A percentile compares a stretch with the other conserved stretches of the same genome.
phyloP scores from a whole-genome alignment of 2,888 invertebrate species.

The Dasysyrphus tricinctus region DNA sequence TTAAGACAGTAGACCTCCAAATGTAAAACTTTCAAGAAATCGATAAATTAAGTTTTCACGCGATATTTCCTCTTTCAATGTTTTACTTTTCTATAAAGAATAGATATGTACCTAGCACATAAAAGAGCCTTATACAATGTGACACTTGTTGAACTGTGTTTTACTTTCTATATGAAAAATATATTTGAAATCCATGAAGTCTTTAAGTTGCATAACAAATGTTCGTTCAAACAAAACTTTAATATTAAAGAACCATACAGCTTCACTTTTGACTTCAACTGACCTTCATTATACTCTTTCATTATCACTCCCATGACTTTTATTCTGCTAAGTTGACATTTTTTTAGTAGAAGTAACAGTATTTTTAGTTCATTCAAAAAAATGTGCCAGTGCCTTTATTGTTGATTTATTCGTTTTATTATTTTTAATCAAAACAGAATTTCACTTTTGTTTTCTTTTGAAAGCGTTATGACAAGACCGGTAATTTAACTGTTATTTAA shows the following conservation, averaged over 20 bases:
- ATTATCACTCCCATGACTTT: constrained; percentile 27
- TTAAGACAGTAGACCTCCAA: constrained; percentile 35
- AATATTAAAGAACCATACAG: neutral
- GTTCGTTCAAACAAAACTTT: neutral
- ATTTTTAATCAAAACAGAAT: constrained; percentile 11
- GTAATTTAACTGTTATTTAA: neutral
- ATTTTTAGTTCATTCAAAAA: neutral
- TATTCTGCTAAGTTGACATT: constrained; percentile 9
- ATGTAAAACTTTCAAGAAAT: constrained; percentile 24
- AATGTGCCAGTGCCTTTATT: no score
- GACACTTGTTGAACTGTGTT: constrained; percentile 1
- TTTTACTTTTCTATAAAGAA: neutral
- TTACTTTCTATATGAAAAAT: neutral
- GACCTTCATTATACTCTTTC: constrained; percentile 21
- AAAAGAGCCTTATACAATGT: neutral
- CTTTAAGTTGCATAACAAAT: neutral
- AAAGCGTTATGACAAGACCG: neutral
- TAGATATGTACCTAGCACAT: no score
- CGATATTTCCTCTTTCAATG: constrained; percentile 12
- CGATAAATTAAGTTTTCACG: constrained; percentile 22
- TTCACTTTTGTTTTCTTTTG: constrained; percentile 2
- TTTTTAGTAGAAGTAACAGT: neutral
- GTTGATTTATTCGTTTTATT: neutral
- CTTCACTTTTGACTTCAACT: neutral
- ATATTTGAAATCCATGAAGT: neutral